Base-by-base conservation (phyloP, 2,888 invertebrate species). In the Agriopis aurantiaria region DNA sequence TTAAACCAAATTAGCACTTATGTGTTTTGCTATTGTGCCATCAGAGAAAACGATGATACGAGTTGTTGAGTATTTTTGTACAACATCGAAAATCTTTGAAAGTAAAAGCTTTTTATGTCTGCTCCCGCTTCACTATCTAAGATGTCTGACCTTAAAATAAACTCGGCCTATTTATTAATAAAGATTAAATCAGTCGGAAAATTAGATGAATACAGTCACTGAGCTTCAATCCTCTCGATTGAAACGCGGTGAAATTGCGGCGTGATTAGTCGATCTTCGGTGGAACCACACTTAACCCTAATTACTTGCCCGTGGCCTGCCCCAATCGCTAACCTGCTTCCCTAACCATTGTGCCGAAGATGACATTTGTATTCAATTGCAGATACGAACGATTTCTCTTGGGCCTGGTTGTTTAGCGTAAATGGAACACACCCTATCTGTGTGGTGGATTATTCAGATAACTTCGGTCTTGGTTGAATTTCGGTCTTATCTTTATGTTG, bases 271-370 rank as follows among this genome's bases (percentile, higher is more conserved):
- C 77, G 71, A 76, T 80, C 75, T 69, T 71, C 69, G 76, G 68
- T 73, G 75, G 73, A 80, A 78, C 78, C 77, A 75, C 80, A 79
- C 75, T 78, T 76, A 74, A 79, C 80, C 80, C 75, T 83, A 80
- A 82, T 84, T 83, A 80, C 73, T 75, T 43, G 65, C 61, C 67
- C 68, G 73, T 78, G 74, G 77, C 73, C 57, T 68, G 65, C 69
- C 72, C 76, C 78, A 75, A 71, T 75, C 63, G 75, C 77, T 73
- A 77, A 70, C 69, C 75, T 62, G 73, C 73, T 70, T 67, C 68
- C 62, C 57, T 65, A 60, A 69, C 69, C 52, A 64, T 72, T 61
- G 65, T 73, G 68, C 68, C 61, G 53, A 65, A 64, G 58, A 68
- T 59, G 41, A 72, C 65, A 71, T 75, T 67, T 65, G 67, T 74